Percentiles rank a stretch among this genome's conserved stretches.
These are phyloP conservation scores for Brevimyrus niger DNA, from an alignment of 2,113 vertebrate genomes.

Conservation along the genomic window DNA sequence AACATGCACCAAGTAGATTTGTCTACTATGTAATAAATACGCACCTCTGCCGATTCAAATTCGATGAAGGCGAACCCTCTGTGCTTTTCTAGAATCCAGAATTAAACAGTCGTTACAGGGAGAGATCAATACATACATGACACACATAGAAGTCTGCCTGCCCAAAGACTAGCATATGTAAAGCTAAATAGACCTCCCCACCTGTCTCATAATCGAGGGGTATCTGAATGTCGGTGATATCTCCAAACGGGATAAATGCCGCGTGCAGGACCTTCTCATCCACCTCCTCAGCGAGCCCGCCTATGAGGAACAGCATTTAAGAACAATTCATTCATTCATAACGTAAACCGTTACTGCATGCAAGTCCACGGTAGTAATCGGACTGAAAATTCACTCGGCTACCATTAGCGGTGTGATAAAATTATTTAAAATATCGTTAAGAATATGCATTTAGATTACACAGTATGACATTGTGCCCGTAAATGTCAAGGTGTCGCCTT, in stretches of 20 bases:
- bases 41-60: conserved; percentile 90
- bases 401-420: background rate
- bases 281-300: conserved; percentile 91
- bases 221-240: conserved; percentile 92
- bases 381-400: background rate
- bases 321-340: background rate
- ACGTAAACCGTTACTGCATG: background rate
- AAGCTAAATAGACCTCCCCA: conserved; percentile 29
- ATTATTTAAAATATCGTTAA: background rate
- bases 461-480: background rate
- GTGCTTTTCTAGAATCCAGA: conserved; percentile 77
- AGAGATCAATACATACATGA: background rate
- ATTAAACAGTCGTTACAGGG: background rate
- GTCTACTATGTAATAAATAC: conserved; percentile 16
- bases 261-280: conserved; percentile 92
- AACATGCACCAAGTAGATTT: background rate
- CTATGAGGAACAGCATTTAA: conserved; percentile 50
- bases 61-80: conserved; percentile 94
- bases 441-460: background rate
- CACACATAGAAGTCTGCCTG: background rate
- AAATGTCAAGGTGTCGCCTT: background rate
- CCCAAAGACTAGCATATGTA: background rate
- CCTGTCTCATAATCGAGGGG: conserved; percentile 95
- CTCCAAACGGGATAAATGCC: conserved; percentile 92
- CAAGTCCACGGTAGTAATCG: background rate